Base-by-base conservation (phyloP, 2,113 vertebrate genomes). In the Malurus elegans region DNA sequence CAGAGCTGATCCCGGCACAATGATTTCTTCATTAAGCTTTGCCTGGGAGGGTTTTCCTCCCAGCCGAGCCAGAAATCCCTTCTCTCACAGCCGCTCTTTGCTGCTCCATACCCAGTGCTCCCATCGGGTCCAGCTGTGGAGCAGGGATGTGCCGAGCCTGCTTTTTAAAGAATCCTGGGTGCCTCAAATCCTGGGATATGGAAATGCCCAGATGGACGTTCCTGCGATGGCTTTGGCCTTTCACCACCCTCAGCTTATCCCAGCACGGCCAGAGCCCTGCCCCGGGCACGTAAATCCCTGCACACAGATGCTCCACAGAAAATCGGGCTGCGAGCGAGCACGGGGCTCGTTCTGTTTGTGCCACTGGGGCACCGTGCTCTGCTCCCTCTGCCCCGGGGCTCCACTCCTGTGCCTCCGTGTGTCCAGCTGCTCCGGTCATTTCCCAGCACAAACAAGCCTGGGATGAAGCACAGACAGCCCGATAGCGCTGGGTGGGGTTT, bases 341-440 rank as follows among this genome's bases (percentile, higher is more conserved):
- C 1, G 0, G 20, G 11, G 26, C 14, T 29, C 4, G 0, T 5
- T 24, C 10, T 28, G 16, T n/a, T 34, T 5, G 20, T 12, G 14
- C 10, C 2, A 0, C 48, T 3, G 31, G 15, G 32, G 9, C 34
- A 2, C 53, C 1, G 0, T 1, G 4, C 44, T 18, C 75, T 12
- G 56, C 26, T 61, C 44, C 54, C 67, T 25, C 10, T 66, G 8
- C 25, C 40, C 65, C 4, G 70, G 42, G 58, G 83, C 62, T 47
- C 48, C 31, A 7, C 40, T 48, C 69, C 62, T 6, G 23, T 12
- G 50, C 28, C 29, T 8, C 47, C 2, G 2, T 40, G 18, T 32
- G 48, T 69, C 12, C 70, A 17, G 57, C 65, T 23, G 42, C 4
- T 40, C 53, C 2, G 0, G 26, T 8, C 53, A 5, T 6, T 75